phyloP scores from a whole-genome alignment of 2,113 vertebrate genomes.

The Proteles cristata region DNA sequence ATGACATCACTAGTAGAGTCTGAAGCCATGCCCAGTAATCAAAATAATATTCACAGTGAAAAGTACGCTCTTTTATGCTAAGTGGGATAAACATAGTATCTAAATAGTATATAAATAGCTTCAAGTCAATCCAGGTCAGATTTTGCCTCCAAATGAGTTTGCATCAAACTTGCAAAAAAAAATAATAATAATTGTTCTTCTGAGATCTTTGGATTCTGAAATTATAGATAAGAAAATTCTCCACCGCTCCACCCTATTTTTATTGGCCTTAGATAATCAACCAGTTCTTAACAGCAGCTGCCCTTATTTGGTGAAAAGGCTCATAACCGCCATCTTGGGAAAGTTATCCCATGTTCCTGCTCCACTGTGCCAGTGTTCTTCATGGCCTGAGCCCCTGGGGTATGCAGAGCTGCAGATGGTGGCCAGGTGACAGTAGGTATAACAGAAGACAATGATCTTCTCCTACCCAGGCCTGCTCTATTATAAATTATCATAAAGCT shows the following conservation, averaged over 20 bases:
- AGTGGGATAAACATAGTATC: not conserved
- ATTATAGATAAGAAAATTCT: not conserved
- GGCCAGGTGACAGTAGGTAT: not conserved
- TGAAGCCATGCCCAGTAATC: not conserved
- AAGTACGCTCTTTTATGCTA: not conserved
- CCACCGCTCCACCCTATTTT: not conserved
- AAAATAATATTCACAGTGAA: conserved; percentile 32
- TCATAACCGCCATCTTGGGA: not conserved
- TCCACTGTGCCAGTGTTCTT: fast-evolving
- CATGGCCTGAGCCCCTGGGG: not conserved
- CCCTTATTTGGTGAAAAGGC: not conserved
- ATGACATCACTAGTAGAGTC: not conserved
- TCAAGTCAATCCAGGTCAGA: not conserved
- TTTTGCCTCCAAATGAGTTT: conserved; percentile 21
- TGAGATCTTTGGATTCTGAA: not conserved
- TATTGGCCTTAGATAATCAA: not conserved
- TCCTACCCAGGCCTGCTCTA: not conserved
- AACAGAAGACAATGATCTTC: not conserved
- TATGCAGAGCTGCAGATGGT: not conserved
- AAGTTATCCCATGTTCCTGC: fast-evolving
- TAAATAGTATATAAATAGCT: not conserved
- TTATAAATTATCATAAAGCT: not conserved
- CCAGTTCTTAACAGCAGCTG: not conserved
- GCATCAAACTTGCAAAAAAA: not conserved
- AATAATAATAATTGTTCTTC: conserved; percentile 26